phyloP scores from a whole-genome alignment of 1,140 invertebrate genomes.

The Teleopsis dalmanni region DNA sequence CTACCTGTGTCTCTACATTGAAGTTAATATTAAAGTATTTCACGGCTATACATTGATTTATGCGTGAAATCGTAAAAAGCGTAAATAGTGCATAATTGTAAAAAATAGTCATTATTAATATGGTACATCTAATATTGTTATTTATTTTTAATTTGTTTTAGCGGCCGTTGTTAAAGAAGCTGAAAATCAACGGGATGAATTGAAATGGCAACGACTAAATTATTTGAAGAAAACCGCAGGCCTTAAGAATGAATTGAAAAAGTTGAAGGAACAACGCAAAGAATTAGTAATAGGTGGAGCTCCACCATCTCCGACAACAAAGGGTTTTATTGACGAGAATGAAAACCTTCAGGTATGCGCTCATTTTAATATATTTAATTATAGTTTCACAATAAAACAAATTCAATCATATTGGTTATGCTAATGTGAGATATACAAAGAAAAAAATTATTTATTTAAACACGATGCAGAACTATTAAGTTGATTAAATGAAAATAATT shows the following conservation, averaged over 20 bases:
- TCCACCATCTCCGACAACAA: constrained; percentile 57
- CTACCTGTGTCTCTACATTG: not conserved
- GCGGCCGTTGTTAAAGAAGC: constrained; percentile 68
- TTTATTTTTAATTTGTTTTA: constrained; percentile 3
- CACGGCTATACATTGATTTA: no score
- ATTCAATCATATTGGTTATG: no score
- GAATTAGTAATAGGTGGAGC: constrained; percentile 59
- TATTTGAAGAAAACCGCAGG: constrained; percentile 63
- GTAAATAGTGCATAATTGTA: constrained; percentile 7
- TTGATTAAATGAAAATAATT: no score
- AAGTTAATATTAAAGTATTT: no score
- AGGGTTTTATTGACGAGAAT: constrained; percentile 67
- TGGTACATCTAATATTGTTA: not conserved
- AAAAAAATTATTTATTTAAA: not conserved
- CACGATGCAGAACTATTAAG: no score
- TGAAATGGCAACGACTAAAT: constrained; percentile 68
- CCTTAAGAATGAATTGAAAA: constrained; percentile 66
- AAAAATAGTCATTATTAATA: not conserved
- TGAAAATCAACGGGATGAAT: constrained; percentile 67
- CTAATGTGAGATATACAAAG: no score
- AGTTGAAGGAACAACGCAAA: constrained; percentile 64
- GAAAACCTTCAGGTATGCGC: constrained; percentile 69
- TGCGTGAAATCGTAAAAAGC: constrained; percentile 3
- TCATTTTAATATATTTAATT: no score
- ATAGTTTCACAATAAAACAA: no score